Conservation (phyloP, 2,797 vertebrate species). For the Dicrostonyx torquatus region DNA sequence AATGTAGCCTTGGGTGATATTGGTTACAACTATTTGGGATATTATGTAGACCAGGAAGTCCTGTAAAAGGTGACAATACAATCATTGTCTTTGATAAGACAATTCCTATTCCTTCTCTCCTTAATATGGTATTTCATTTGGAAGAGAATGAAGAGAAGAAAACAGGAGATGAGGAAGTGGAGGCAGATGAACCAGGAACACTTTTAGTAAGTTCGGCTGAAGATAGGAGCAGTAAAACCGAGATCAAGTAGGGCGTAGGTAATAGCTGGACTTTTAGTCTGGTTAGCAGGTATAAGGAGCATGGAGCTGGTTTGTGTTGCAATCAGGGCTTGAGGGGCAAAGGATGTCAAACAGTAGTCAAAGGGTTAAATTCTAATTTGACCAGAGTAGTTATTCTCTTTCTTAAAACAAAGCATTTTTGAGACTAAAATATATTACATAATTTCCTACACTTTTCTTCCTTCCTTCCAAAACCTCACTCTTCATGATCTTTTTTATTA, state of each 20-base stretch:
- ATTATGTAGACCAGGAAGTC: background rate
- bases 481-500: no score
- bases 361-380: background rate
- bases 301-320: background rate
- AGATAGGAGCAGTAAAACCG: background rate
- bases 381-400: background rate
- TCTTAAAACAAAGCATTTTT: background rate
- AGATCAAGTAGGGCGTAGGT: background rate
- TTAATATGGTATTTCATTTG: background rate
- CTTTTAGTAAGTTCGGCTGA: background rate
- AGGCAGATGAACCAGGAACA: background rate
- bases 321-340: background rate
- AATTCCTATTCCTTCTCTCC: background rate
- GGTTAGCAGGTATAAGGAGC: background rate
- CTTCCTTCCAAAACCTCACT: background rate
- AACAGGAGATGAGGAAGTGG: background rate
- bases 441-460: background rate
- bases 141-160: background rate
- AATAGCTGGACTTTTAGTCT: background rate
- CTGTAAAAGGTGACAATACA: background rate
- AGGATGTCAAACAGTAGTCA: background rate
- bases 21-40: background rate
- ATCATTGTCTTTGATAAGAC: background rate
- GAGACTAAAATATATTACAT: background rate
- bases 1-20: background rate